Base-by-base conservation (phyloP, 2,888 invertebrate genomes). In the Ypsolopha sequella region DNA sequence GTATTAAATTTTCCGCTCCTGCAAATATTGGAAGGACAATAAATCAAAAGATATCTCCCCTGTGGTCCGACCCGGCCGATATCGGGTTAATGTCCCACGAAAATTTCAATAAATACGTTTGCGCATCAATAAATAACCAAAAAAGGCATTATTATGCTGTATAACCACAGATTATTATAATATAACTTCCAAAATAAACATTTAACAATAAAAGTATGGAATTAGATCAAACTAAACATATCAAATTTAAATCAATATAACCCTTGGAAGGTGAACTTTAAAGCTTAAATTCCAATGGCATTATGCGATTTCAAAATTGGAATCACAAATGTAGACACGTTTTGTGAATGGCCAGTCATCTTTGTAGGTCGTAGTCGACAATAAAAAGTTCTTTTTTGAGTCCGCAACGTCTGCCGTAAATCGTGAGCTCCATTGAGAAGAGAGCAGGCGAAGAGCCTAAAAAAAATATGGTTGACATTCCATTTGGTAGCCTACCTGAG, bases 331-430 rank as follows among this genome's bases (percentile, higher is more conserved):
- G 34, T 48, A 54, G 52, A 58, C 57, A 58, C 60, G 54, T 61
- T 71, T 73, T 73, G 70, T 79, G 78, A 80, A 80, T 79, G 76
- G 70, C 71, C 71, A 68, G 75, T 66, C 70, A 68, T 63, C 66
- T 66, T 69, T 64, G 61, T 59, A 62, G 43, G 43, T 38, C 47
- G 36, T 36, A 47, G 47, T 47, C 47, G 4, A 24, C 36, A 35
- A 47, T 47, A 24, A 68, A n/a, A 65, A 66, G 63, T 64, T 66
- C 64, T 62, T 70, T 80, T 76, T 77, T 79, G 80, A 78, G 70
- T 80, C 80, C 84, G 64, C 69, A 63, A 66, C 67, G 84, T 85
- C 84, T 84, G 77, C 67, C 80, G 80, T 82, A 80, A 80, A 78
- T 77, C 74, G 73, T 74, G 56, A 36, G 47, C 54, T 61, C 66